A percentile compares a stretch with the other conserved stretches of the same genome.
phyloP scores from a whole-genome alignment of 1,140 invertebrate species.

The Kradibia gibbosae region DNA sequence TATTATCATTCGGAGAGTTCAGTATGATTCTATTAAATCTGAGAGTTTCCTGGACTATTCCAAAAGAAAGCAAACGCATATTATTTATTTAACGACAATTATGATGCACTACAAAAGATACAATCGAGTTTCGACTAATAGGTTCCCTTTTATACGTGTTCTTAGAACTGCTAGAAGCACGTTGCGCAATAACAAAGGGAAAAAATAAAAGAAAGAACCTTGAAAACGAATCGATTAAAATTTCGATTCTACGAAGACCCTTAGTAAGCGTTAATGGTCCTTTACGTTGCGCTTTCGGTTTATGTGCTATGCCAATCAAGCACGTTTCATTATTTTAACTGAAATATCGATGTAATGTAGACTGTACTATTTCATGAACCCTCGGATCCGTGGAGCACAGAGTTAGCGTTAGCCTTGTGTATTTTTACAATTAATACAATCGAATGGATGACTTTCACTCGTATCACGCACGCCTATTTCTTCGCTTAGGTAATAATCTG shows the following conservation, averaged over 20 bases:
- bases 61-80: background rate
- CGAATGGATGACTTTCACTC: too few relatives aligned
- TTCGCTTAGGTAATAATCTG: too few relatives aligned
- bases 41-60: constrained; percentile 17
- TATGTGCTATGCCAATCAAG: background rate
- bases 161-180: background rate
- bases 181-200: background rate
- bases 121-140: constrained; percentile 17
- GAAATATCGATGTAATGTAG: background rate
- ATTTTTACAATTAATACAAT: too few relatives aligned
- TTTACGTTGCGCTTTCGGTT: background rate
- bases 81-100: constrained; percentile 36
- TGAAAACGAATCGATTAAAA: constrained; percentile 20
- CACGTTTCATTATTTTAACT: background rate
- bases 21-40: background rate
- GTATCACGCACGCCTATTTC: too few relatives aligned
- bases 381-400: background rate
- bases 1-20: too few relatives aligned
- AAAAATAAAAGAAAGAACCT: background rate
- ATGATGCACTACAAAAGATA: background rate
- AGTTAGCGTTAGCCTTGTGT: too few relatives aligned
- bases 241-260: constrained; percentile 28
- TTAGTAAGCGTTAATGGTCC: background rate
- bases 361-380: background rate
- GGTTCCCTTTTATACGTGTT: constrained; percentile 33